Conservation (phyloP, 2,888 invertebrate species). For the Pecten maximus region DNA sequence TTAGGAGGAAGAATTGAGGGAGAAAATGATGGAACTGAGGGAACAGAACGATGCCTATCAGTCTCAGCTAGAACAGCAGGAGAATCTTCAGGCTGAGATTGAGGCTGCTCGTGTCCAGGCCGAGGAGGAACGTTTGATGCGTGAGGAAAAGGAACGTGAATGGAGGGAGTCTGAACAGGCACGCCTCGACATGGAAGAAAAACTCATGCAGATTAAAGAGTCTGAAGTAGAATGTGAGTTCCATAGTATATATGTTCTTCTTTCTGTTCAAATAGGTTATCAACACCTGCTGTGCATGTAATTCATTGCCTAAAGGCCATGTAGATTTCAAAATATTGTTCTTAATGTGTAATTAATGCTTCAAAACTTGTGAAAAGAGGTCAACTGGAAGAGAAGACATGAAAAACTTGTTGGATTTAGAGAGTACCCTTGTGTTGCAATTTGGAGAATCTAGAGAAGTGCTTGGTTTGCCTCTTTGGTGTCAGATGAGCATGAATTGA, state of each 20-base stretch:
- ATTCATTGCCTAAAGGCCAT: too few relatives aligned
- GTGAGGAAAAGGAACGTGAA: constrained; percentile 87
- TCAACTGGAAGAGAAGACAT: too few relatives aligned
- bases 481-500: too few relatives aligned
- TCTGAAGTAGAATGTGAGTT: background rate
- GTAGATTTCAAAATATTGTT: too few relatives aligned
- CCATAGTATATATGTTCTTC: background rate
- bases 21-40: constrained; percentile 56
- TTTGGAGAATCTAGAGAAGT: too few relatives aligned
- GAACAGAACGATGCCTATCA: constrained; percentile 54
- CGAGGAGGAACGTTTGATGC: constrained; percentile 60
- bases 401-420: too few relatives aligned
- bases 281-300: too few relatives aligned
- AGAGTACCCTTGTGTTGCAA: too few relatives aligned
- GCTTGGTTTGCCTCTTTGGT: too few relatives aligned
- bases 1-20: constrained; percentile 53
- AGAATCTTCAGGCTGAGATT: constrained; percentile 60
- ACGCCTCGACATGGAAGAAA: background rate
- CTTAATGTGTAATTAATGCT: too few relatives aligned
- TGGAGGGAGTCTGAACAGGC: constrained; percentile 87
- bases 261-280: too few relatives aligned
- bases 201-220: background rate
- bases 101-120: constrained; percentile 71
- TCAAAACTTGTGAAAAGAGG: too few relatives aligned
- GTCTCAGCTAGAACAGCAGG: constrained; percentile 60